These are phyloP conservation scores for Motacilla alba DNA, from an alignment of 2,113 vertebrate species.

Conservation along the genomic window DNA sequence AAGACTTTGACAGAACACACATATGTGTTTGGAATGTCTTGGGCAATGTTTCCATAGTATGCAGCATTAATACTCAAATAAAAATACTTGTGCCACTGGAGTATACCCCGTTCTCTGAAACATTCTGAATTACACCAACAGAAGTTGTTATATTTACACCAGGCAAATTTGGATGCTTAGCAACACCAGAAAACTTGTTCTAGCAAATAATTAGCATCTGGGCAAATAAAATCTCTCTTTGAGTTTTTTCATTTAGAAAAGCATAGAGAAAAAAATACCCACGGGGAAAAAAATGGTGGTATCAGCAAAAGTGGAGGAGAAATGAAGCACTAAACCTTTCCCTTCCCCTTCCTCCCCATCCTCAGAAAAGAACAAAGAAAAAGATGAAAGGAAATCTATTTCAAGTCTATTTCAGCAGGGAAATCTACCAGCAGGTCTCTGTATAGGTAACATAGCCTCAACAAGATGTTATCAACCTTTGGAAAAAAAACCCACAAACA, in stretches of 20 bases:
- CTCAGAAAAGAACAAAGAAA: neutral
- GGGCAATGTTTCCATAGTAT: neutral
- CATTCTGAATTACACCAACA: neutral
- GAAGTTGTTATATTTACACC: neutral
- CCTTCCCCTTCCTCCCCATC: neutral
- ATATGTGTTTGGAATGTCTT: neutral
- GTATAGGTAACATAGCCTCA: neutral
- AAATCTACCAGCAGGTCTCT: neutral
- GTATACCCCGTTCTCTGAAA: neutral
- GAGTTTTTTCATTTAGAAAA: neutral
- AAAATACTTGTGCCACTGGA: neutral
- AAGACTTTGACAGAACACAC: neutral
- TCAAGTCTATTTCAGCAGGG: neutral
- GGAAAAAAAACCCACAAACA: neutral
- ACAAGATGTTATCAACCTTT: neutral
- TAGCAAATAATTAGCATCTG: neutral
- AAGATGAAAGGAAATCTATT: neutral
- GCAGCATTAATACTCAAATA: neutral
- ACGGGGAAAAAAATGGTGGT: neutral
- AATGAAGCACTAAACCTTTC: neutral
- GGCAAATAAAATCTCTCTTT: neutral
- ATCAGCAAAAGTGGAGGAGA: neutral
- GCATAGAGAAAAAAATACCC: neutral
- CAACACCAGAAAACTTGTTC: neutral
- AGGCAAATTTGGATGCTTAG: neutral